Base-by-base conservation (phyloP, 92 coral and sea anemone genomes). In the Anthopleura xanthogrammica region DNA sequence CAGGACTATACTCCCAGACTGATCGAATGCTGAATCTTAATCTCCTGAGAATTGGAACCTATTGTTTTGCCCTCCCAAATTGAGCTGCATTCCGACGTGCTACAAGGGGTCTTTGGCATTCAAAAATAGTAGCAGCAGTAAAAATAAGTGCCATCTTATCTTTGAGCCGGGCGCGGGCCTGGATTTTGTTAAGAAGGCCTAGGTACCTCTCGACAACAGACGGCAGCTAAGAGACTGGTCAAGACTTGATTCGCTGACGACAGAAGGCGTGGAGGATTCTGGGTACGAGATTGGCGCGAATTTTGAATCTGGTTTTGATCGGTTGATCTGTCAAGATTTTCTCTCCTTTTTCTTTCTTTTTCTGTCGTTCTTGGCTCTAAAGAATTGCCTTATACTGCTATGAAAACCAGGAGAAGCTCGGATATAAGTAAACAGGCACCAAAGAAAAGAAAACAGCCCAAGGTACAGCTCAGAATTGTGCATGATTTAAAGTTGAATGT, bases 201-300 rank as follows among this genome's bases (percentile, higher is more conserved):
- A 13, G 58, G 58, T 54, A 12, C 14, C 16, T 14, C 58, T 14
- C 58, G 16, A 3, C 58, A 54, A 11, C 16, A 54, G 19, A 20
- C 29, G 29, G 64, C 0, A 20, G 29, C 29, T 62, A 20, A 23
- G 19, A 46, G 50, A 46, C 50, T 46, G 50, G 50, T 5, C 2
- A 62, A 62, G 29, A 62, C 29, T n/a, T n/a, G 70, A 62, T 12
- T 58, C 65, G 6, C 19, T 16, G 41, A 20, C 83, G 20, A 75
- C 75, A 39, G 60, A 10, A 56, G 52, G 12, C 70, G 12, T 4
- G 42, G 57, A 60, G 36, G 17, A 12, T 41, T 8, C 78, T 41
- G 70, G 48, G 75, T 75, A 23, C 41, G 83, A 64, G 16, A 76
- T 42, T 80, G 83, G 83, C 83, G 83, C 83, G 83, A 80, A 76